Evolutionary conservation across 2,888 invertebrate genomes (phyloP).

Genomic region (Agrotis segetum): DNA sequence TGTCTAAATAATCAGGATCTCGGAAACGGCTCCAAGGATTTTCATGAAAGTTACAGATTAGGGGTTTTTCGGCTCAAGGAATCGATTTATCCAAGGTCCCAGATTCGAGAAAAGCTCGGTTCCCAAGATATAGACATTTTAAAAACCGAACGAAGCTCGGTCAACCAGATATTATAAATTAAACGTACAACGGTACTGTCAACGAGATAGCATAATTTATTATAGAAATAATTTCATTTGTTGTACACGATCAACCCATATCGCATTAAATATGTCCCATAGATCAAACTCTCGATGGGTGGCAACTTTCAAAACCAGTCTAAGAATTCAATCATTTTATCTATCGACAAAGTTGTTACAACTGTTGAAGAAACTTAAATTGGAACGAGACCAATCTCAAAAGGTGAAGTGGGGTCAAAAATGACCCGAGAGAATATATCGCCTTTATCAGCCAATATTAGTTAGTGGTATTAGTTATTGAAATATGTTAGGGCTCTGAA

Average conservation of each 20-base stretch:
- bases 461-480: slow-evolving; percentile 23
- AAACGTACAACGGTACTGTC: no score
- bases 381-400: slow-evolving; percentile 34
- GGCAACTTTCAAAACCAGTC: slow-evolving; percentile 9
- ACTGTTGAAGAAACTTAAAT: slow-evolving; percentile 47
- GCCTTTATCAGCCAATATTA: slow-evolving; percentile 3
- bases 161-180: no score
- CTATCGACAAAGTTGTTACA: slow-evolving; percentile 43
- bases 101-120: no score
- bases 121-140: no score
- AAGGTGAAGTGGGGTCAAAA: slow-evolving; percentile 9
- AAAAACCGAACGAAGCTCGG: no score
- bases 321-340: slow-evolving; percentile 33
- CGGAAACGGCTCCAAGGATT: no score
- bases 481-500: slow-evolving; percentile 17
- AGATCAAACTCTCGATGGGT: not conserved
- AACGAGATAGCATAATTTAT: no score
- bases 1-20: no score
- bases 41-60: no score
- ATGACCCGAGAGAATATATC: slow-evolving; percentile 10
- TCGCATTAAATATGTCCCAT: not conserved
- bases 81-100: no score
- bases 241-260: not conserved
- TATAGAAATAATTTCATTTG: no score
- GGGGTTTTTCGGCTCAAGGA: no score